Base-by-base conservation (phyloP, 2,113 vertebrate species). In the Sceloporus tristichus region DNA sequence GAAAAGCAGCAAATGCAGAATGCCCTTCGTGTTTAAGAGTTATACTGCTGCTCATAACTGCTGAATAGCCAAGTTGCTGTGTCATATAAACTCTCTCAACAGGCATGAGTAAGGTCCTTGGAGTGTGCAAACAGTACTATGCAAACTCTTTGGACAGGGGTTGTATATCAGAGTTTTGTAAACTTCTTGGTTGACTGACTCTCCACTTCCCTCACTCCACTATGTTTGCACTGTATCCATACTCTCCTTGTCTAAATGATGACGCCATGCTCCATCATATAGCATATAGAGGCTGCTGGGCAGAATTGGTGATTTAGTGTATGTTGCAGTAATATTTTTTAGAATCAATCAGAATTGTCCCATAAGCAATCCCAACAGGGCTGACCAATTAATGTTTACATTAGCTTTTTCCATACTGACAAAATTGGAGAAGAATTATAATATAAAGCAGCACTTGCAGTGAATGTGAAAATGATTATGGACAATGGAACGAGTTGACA, bases 271-370 rank as follows among this genome's bases (percentile, higher is more conserved):
- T 81, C 25, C 27, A 13, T 81, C 16, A 42, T 82, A 42, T 75
- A 74, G 54, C 9, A 71, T 23, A 9, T 48, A 16, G 5, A 68
- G 56, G 29, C 25, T 62, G 14, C 79, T 76, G 38, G 48, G 34
- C 79, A 25, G 27, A 76, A 48, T 65, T 56, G 34, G 54, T 42
- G 27, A 66, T 53, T 48, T 62, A 70, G 59, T 42, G 19, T 79
- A 66, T 79, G 80, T n/a, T 66, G 71, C 34, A 74, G 79, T 65
- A 75, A 82, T 75, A 29, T 54, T 40, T 81, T n/a, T 27, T 59
- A 38, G 25, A 79, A 53, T 38, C 21, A 62, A 42, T 25, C 56
- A 66, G 56, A 66, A 42, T 40, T 34, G 5, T 68, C 75, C 16
- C 27, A 42, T 7, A 7, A 38, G 27, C 25, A 53, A 82, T 75